Evolutionary conservation across 1,140 invertebrate species (phyloP).

Genomic region (Eulimnadia texana): DNA sequence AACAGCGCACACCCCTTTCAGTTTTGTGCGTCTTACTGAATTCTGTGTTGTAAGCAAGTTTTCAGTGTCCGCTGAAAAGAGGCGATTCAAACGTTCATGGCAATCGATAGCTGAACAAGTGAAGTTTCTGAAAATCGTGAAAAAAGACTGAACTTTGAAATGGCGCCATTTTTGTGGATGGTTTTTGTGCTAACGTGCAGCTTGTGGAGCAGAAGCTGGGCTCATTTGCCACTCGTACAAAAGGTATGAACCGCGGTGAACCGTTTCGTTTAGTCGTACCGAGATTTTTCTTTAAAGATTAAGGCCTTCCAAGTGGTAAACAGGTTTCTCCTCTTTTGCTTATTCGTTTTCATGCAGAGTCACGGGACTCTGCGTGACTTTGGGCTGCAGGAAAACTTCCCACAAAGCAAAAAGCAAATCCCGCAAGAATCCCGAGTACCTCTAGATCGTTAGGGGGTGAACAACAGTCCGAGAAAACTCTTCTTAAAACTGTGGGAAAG

Average conservation of each 20-base stretch:
- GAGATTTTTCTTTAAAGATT: neutral
- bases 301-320: neutral
- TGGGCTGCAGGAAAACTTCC: too few relatives aligned
- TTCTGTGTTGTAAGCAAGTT: neutral
- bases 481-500: neutral
- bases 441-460: neutral
- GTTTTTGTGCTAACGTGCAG: neutral
- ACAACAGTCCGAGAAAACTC: neutral
- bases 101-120: neutral
- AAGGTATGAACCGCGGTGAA: neutral
- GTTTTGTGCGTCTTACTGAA: neutral
- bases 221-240: conserved; percentile 4
- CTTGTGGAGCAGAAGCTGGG: neutral
- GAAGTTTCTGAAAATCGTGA: neutral
- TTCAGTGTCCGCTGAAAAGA: neutral
- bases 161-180: neutral
- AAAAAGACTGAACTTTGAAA: neutral
- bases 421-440: too few relatives aligned
- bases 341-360: too few relatives aligned
- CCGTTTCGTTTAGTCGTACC: neutral
- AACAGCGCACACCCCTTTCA: neutral
- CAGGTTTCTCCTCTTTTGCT: too few relatives aligned
- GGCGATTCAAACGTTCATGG: neutral
- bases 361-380: too few relatives aligned
- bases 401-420: neutral